Base-by-base conservation (phyloP, 2,113 vertebrate genomes). In the Ardeotis arabs region DNA sequence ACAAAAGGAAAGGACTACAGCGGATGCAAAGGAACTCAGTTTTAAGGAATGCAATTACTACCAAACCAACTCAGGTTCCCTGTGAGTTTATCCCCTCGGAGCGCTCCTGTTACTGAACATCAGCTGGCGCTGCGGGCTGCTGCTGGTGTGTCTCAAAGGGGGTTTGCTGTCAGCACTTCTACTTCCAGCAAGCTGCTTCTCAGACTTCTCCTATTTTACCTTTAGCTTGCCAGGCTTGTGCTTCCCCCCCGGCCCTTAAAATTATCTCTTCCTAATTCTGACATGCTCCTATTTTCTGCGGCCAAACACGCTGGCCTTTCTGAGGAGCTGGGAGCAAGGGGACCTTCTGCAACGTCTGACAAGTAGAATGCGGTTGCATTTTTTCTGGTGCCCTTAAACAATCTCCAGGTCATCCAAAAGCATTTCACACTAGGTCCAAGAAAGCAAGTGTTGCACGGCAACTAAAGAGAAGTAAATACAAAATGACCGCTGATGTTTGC, bases 261-360 rank as follows among this genome's bases (percentile, higher is more conserved):
- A 49, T 58, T 1, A 3, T 5, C 29, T 75, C n/a, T 59, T 64
- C 60, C 69, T 50, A 49, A 44, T 24, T 63, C 77, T 44, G 16
- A 44, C 21, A 23, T 0, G 4, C 31, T 84, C 47, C 47, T 64
- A 7, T 5, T 41, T 16, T 60, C 50, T 18, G 25, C 0, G 4
- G 37, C 77, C 60, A 94, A 88, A 58, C 35, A 37, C 6, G 0
- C 9, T 2, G 24, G 24, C 28, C 70, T 45, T 77, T 58, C 86
- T 4, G 33, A 52, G 49, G 52, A 45, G 22, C 11, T 28, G 68
- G 33, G 68, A 75, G 44, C n/a, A 55, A 24, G 20, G 23, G 56
- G 44, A 87, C 56, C 56, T 69, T 20, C 50, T 23, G 29, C 47
- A 67, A 27, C 0, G 2, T 47, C 67, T 45, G 20, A 74, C 1